Evolutionary conservation across 2,888 invertebrate genomes (phyloP).

Genomic region (Spodoptera littoralis): DNA sequence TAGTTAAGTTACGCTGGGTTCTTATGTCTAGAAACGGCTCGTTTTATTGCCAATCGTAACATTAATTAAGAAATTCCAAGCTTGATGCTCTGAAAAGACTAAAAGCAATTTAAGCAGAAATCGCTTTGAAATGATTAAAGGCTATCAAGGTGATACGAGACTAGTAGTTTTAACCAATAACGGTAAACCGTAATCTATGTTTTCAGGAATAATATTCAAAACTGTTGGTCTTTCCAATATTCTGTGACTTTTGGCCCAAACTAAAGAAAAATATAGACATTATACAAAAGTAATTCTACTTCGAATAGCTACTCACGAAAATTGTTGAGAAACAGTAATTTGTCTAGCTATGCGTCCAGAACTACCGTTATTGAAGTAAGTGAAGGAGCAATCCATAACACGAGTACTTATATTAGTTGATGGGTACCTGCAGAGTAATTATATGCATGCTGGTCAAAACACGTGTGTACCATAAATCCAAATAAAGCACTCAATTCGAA

Average conservation of each 20-base stretch:
- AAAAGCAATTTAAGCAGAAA: constrained; percentile 6
- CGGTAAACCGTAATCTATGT: neutral
- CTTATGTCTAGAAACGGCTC: constrained; percentile 19
- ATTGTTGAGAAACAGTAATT: constrained; percentile 52
- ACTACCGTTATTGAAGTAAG: constrained; percentile 53
- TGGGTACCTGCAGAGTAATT: constrained; percentile 57
- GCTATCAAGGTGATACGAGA: neutral
- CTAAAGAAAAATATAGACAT: neutral
- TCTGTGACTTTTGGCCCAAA: neutral
- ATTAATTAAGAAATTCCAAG: constrained; percentile 36
- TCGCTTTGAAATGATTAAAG: constrained; percentile 1
- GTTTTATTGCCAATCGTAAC: constrained; percentile 20
- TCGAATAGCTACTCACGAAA: constrained; percentile 34
- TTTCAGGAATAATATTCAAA: neutral
- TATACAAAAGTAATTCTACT: constrained; percentile 17
- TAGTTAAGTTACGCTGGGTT: constrained; percentile 7
- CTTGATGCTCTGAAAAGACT: constrained; percentile 9
- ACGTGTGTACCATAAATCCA: constrained; percentile 71
- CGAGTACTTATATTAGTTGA: constrained; percentile 51
- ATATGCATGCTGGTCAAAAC: constrained; percentile 59
- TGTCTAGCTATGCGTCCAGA: constrained; percentile 48
- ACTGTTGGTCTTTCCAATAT: neutral
- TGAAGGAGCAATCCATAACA: constrained; percentile 56
- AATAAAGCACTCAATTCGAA: constrained; percentile 73
- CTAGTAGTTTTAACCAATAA: constrained; percentile 1